These are phyloP conservation scores for Elysia chlorotica DNA, from an alignment of 1,140 invertebrate species.

Conservation along the genomic window DNA sequence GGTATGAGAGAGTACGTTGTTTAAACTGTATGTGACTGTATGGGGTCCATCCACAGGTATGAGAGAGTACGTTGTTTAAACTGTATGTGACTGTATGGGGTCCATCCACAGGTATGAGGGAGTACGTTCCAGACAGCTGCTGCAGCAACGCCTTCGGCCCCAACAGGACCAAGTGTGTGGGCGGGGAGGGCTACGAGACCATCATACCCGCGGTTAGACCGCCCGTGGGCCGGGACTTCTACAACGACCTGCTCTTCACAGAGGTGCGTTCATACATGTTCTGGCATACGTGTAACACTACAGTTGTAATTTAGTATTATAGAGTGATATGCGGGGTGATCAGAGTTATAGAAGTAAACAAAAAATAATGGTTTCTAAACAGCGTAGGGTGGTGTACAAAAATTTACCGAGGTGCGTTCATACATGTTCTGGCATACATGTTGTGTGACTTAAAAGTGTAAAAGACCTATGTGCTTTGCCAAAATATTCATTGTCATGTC, in stretches of 20 bases:
- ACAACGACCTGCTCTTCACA: slow-evolving; percentile 33
- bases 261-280: slow-evolving; percentile 21
- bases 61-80: too few relatives aligned
- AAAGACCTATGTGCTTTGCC: background rate
- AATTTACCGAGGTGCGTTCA: background rate
- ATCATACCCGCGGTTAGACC: slow-evolving; percentile 28
- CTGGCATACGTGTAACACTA: background rate
- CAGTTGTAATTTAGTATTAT: too few relatives aligned
- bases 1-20: too few relatives aligned
- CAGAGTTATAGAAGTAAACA: too few relatives aligned
- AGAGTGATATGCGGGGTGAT: too few relatives aligned
- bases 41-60: too few relatives aligned
- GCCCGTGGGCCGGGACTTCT: slow-evolving; percentile 22
- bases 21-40: too few relatives aligned
- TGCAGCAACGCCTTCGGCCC: slow-evolving; percentile 25
- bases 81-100: too few relatives aligned
- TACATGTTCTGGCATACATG: background rate
- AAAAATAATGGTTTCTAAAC: background rate
- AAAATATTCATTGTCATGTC: background rate
- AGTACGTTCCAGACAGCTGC: slow-evolving; percentile 41
- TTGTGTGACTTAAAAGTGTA: background rate
- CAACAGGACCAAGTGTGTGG: slow-evolving; percentile 36
- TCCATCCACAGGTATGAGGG: slow-evolving; percentile 4
- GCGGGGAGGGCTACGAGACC: slow-evolving; percentile 9
- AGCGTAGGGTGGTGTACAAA: background rate